Percentiles rank a stretch among this genome's conserved stretches.
Evolutionary conservation across 2,888 invertebrate genomes (phyloP).

Genomic region (Alentia gelatinosa): DNA sequence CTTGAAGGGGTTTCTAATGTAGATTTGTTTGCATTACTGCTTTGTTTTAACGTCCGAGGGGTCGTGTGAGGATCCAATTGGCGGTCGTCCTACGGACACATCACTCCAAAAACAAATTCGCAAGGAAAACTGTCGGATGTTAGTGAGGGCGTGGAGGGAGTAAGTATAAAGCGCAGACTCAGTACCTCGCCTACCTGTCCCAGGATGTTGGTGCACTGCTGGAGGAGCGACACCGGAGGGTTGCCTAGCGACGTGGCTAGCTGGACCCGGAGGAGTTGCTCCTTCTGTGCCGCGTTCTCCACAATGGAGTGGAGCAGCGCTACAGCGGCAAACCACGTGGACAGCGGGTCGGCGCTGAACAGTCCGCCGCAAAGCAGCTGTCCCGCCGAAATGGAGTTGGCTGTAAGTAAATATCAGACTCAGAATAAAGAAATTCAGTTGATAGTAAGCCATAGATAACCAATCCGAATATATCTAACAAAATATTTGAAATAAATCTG

Average conservation of each 20-base stretch:
- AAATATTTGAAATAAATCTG: too few relatives aligned
- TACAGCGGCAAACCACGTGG: constrained; percentile 97
- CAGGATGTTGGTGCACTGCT: constrained; percentile 91
- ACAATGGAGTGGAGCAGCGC: constrained; percentile 94
- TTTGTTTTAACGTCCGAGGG: too few relatives aligned
- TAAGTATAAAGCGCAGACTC: background rate
- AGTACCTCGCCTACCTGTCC: constrained; percentile 83
- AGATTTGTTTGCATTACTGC: too few relatives aligned
- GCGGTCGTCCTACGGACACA: too few relatives aligned
- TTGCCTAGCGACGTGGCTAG: constrained; percentile 85
- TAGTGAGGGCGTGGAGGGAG: too few relatives aligned
- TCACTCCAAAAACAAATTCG: too few relatives aligned
- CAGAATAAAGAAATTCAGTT: too few relatives aligned
- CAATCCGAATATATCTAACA: too few relatives aligned
- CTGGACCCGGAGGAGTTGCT: constrained; percentile 93
- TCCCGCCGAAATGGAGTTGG: constrained; percentile 84
- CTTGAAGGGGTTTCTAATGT: too few relatives aligned
- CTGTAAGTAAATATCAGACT: constrained; percentile 68
- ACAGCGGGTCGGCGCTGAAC: constrained; percentile 91
- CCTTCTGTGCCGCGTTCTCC: constrained; percentile 88
- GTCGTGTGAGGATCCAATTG: too few relatives aligned
- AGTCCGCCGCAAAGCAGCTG: constrained; percentile 96
- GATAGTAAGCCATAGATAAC: too few relatives aligned
- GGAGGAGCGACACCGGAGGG: constrained; percentile 92
- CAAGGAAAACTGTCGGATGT: too few relatives aligned